Evolutionary conservation across 2,888 invertebrate species (phyloP).

Genomic region (Hydropsyche betteni): DNA sequence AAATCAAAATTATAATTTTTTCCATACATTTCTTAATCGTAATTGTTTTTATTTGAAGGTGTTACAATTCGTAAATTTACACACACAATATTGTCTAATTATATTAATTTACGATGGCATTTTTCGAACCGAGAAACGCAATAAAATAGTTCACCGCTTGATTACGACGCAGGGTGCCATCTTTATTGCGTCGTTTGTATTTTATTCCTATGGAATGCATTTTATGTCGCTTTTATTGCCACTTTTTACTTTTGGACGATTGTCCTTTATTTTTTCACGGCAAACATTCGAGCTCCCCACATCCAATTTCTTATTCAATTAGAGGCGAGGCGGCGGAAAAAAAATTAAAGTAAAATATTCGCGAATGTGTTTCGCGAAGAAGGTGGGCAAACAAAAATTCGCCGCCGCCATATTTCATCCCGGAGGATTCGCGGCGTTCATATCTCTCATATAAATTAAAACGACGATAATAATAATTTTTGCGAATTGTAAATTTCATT

Average conservation of each 20-base stretch:
- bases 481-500: slow-evolving; percentile 33
- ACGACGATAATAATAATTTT: slow-evolving; percentile 32
- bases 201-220: slow-evolving; percentile 20
- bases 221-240: slow-evolving; percentile 23
- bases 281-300: not conserved
- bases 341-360: not conserved
- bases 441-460: slow-evolving; percentile 30
- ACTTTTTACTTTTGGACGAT: slow-evolving; percentile 26
- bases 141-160: slow-evolving; percentile 29
- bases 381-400: not conserved
- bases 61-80: no score
- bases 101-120: slow-evolving; percentile 18
- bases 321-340: no score
- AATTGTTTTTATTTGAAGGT: no score
- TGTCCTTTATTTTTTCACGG: slow-evolving; percentile 21
- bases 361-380: not conserved
- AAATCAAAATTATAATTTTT: no score
- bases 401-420: no score
- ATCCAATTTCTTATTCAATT: slow-evolving; percentile 16
- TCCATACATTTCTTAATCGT: no score
- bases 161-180: slow-evolving; percentile 18
- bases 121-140: not conserved
- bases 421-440: not conserved
- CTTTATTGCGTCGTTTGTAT: slow-evolving; percentile 24
- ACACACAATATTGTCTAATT: slow-evolving; percentile 18